Base-by-base conservation (phyloP, 2,888 invertebrate species). In the Celastrina argiolus region DNA sequence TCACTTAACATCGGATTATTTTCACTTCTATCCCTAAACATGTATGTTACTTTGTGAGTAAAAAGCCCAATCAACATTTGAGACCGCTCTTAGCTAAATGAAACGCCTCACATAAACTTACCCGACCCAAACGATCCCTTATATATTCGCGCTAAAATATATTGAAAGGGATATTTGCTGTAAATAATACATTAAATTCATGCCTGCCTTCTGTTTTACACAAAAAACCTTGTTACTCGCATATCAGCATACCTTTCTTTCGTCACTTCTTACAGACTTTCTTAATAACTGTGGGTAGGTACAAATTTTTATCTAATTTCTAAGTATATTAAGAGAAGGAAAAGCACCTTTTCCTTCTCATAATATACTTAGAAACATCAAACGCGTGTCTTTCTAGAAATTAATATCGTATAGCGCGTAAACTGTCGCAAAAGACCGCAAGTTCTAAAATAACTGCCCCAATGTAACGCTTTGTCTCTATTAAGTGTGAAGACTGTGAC, bases 21-120 rank as follows among this genome's bases (percentile, higher is more conserved):
- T 31, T 2, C 18, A 45, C 18, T 45, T 45, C 8, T 3, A 16
- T 18, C 16, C 2, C 45, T 26, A 22, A 51, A 18, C 22, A 22
- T 51, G 22, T 45, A 36, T 36, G 36, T 36, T 36, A 61, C 18
- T 61, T 59, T 7, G 39, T 39, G 10, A 26, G 61, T 28, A 56
- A 26, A 18, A 61, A 39, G 7, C 14, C 31, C 61, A 61, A 61
- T 61, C 36, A 61, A 36, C 16, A 22, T 61, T 39, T 10, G 36
- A 61, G 56, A 39, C 18, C 16, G 61, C 61, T 61, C 22, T 61
- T 61, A 61, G 36, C 36, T 36, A 39, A 61, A 61, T 61, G 34
- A 61, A 36, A 61, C 36, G 18, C 22, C 61, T 61, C 39, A 61
- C 61, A 61, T 61, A 39, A 12, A 16, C 39, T 22, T 18, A 26